Percentiles rank a stretch among this genome's conserved stretches.
Conservation (phyloP, 2,113 vertebrate species). For the Leptodactylus fuscus region DNA sequence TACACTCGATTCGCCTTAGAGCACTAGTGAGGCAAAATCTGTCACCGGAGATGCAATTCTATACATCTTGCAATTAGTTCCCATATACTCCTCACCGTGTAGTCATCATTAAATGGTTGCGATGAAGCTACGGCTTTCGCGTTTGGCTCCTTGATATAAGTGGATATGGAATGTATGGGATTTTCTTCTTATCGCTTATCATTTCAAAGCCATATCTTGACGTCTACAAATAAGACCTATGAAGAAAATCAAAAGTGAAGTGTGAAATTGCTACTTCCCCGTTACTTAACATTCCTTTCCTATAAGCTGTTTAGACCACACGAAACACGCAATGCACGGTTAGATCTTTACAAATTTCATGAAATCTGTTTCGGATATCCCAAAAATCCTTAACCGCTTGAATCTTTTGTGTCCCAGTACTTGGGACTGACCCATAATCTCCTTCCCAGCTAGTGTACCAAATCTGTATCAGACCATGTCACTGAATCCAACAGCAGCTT, state of each 20-base stretch:
- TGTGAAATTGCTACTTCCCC: slow-evolving; percentile 72
- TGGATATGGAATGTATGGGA: not conserved
- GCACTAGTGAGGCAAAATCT: not conserved
- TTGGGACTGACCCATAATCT: slow-evolving; percentile 88
- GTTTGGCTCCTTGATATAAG: not conserved
- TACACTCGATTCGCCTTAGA: not conserved
- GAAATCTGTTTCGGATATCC: slow-evolving; percentile 91
- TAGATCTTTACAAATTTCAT: slow-evolving; percentile 90
- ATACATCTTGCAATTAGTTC: not conserved
- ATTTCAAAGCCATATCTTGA: slow-evolving; percentile 16
- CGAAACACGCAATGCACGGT: slow-evolving; percentile 77
- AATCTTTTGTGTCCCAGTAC: slow-evolving; percentile 86
- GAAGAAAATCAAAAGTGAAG: slow-evolving; percentile 52
- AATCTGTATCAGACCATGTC: slow-evolving; percentile 89
- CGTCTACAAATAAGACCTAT: not conserved
- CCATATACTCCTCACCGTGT: not conserved
- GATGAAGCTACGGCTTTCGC: not conserved
- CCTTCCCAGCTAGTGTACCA: slow-evolving; percentile 92
- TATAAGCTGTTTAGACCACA: slow-evolving; percentile 80
- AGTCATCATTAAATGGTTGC: not conserved
- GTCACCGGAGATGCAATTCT: not conserved
- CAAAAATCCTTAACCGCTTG: slow-evolving; percentile 86
- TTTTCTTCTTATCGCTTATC: not conserved
- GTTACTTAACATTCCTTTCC: slow-evolving; percentile 72
- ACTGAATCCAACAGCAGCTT: slow-evolving; percentile 89